Evolutionary conservation across 2,797 vertebrate species (phyloP), one percentile per base, ranked within the genome.

Genomic region (Arnoldichthys spilopterus): DNA sequence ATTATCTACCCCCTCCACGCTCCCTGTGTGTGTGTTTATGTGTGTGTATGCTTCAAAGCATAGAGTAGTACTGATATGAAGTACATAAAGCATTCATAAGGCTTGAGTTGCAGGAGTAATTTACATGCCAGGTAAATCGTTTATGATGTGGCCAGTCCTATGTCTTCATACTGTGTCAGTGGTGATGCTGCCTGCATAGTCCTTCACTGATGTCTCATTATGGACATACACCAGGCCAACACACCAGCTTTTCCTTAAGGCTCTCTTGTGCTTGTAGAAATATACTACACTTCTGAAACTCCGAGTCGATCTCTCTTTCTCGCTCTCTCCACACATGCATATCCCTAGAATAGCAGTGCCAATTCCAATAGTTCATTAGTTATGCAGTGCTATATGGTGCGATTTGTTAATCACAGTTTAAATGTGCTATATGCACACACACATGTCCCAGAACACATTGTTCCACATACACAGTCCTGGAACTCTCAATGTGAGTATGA

Each of bases 1-100:
- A 91, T 90, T 89, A 89, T 76, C 75, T 78, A 72, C 73, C 43
- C 22, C 79, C 56, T 85, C 82, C 70, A 64, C 24, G 28, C 74
- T 76, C 76, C 49, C 43, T 64, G 45, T 30, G 22, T 74, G 26
- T 30, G 63, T 22, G 15, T 69, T 9, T 24, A 6, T 59, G 37
- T 43, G 45, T 54, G 47, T 26, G 47, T 30, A 49, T 64, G 61
- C 6, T 47, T 30, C 20, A 51, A 63, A 62, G 45, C 47, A 54
- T 37, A n/a, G 28, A 16, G 18, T 47, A 49, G 22, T 58, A 64
- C 61, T 43, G 28, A 62, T 59, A 69, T 59, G 43, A 22, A 51
- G 49, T 64, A 70, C 69, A 77, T 59, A 75, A 47, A 61, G 6
- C 34, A 18, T 74, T 68, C 54, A 74, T 54, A 53, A 61, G 70